Percentiles rank a stretch among this genome's conserved stretches.
These are phyloP conservation scores for Labrus mixtus DNA, from an alignment of 2,113 vertebrate species.

Conservation along the genomic window DNA sequence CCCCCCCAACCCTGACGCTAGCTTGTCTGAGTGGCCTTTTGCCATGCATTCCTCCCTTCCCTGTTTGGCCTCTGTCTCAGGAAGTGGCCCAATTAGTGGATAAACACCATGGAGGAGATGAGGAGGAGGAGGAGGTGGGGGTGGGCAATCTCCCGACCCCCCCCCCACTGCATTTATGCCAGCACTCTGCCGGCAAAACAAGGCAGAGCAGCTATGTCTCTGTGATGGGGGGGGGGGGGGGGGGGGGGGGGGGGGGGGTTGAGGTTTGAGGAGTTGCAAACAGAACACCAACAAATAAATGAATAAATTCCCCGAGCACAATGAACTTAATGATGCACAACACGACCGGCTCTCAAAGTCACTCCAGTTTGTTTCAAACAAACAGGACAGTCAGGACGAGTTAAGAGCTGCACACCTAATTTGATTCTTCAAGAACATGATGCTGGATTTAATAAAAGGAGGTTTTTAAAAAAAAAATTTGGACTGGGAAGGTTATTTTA, in stretches of 20 bases:
- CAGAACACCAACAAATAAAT: slow-evolving; percentile 43
- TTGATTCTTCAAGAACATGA: not conserved
- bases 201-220: not conserved
- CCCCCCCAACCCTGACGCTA: slow-evolving; percentile 75
- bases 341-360: not conserved
- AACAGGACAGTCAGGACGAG: not conserved
- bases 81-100: slow-evolving; percentile 89
- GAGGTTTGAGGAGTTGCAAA: not conserved
- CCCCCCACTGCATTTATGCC: slow-evolving; percentile 40
- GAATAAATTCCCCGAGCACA: slow-evolving; percentile 34
- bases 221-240: not conserved
- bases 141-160: slow-evolving; percentile 28
- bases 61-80: slow-evolving; percentile 88
- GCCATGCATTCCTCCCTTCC: slow-evolving; percentile 84
- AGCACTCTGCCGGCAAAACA: slow-evolving; percentile 14
- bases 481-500: no score
- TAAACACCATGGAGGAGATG: slow-evolving; percentile 86
- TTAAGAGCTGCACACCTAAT: not conserved
- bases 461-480: no score
- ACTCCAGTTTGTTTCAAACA: not conserved
- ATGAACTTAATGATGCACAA: not conserved
- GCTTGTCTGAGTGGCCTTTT: slow-evolving; percentile 81
- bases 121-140: slow-evolving; percentile 43
- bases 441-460: not conserved
- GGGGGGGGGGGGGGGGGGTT: not conserved